phyloP scores from a whole-genome alignment of 1,140 invertebrate species.

The Aphis craccivora region DNA sequence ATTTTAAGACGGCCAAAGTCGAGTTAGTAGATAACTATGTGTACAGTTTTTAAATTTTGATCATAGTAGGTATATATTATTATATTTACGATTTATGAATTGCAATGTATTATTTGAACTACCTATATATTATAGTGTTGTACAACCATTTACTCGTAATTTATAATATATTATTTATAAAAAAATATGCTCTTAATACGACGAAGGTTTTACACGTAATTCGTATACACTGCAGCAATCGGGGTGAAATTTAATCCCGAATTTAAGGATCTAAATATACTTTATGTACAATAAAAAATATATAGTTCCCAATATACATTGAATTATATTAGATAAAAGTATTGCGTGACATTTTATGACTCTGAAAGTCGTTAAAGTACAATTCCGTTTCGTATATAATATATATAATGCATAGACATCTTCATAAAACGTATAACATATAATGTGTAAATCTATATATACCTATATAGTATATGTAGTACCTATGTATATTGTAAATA shows the following conservation, averaged over 20 bases:
- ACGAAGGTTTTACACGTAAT: neutral
- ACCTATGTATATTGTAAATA: neutral
- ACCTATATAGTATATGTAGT: neutral
- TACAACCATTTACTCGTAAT: neutral
- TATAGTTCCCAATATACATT: neutral
- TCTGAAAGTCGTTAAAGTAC: neutral
- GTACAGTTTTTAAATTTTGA: neutral
- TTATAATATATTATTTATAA: neutral
- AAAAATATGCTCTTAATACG: neutral
- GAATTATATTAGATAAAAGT: conserved; percentile 5
- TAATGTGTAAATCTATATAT: neutral
- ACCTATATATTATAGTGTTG: no score
- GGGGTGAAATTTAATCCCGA: neutral
- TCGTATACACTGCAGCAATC: neutral
- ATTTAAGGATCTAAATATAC: neutral
- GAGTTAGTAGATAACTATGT: neutral
- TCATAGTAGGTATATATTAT: neutral
- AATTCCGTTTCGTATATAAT: neutral
- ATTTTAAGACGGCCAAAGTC: no score
- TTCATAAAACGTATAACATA: neutral
- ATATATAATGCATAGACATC: neutral
- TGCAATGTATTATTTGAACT: neutral
- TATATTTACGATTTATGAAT: neutral
- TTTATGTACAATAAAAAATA: neutral
- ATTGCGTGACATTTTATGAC: neutral